Conservation (phyloP, 1,140 invertebrate genomes). For the Lanistes nyassanus region DNA sequence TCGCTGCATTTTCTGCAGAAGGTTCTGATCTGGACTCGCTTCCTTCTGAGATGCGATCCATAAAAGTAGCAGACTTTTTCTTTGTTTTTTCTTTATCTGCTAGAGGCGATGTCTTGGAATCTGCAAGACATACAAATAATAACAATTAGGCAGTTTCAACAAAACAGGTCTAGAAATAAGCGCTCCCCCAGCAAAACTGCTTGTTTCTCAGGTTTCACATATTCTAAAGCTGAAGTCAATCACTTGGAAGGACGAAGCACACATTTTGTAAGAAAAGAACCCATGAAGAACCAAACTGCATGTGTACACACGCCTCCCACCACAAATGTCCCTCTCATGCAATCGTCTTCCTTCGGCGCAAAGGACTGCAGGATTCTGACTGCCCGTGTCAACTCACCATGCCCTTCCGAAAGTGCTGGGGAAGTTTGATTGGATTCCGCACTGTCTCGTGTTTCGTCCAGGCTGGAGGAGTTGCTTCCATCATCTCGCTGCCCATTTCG, state of each 20-base stretch:
- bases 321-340: too few relatives aligned
- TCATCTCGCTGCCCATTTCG: not conserved
- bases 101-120: conserved; percentile 36
- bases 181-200: too few relatives aligned
- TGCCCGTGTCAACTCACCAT: not conserved
- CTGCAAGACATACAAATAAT: conserved; percentile 44
- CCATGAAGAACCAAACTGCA: too few relatives aligned
- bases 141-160: too few relatives aligned
- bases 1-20: conserved; percentile 19
- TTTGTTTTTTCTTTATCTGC: conserved; percentile 31
- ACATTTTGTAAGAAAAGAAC: too few relatives aligned
- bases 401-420: conserved; percentile 22
- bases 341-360: too few relatives aligned
- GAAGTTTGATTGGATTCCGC: conserved; percentile 46
- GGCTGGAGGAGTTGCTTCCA: conserved; percentile 37
- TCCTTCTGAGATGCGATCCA: conserved; percentile 58
- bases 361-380: not conserved
- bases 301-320: too few relatives aligned
- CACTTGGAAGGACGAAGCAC: too few relatives aligned
- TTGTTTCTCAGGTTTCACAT: too few relatives aligned
- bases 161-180: too few relatives aligned
- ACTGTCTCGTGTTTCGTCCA: conserved; percentile 37
- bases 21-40: conserved; percentile 51
- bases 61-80: conserved; percentile 28
- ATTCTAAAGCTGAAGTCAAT: too few relatives aligned